Evolutionary conservation across 2,888 invertebrate species (phyloP), one percentile per base, ranked within the genome.

Genomic region (Tridacna gigas): DNA sequence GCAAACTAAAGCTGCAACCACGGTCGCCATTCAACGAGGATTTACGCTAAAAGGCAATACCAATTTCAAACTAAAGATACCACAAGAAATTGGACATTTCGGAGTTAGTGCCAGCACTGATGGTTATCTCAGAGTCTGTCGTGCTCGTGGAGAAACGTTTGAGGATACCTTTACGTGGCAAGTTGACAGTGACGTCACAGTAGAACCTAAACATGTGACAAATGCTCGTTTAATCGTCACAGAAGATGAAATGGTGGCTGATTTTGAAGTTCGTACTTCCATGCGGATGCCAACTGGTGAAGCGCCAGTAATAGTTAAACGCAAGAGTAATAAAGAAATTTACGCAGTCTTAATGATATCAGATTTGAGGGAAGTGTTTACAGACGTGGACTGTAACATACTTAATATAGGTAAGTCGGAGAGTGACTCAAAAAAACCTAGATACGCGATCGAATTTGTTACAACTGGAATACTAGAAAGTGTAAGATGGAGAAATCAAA

Each of bases 121-220:
- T 79, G 91, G 91, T 12, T 89, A 90, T 77, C 74, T 91, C 22
- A 82, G 89, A 26, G 88, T 91, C 20, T 89, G 90, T 45, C 85
- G 88, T 69, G 80, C 87, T 48, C 81, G 88, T 22, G 91, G 90
- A 13, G 90, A 91, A 79, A 89, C 89, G 20, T 84, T 91, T 61
- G 89, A 91, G 67, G 91, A 91, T 66, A 89, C 86, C 48, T 90
- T 90, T 75, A 89, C 89, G 13, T 91, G 91, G 91, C 90, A 91
- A 75, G 89, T 90, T 28, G 90, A 91, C 75, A 91, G 90, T 86
- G 91, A 91, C 81, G 90, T 91, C 63, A 90, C 90, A 3, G 91
- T 91, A 18, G 91, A 91, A 83, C 88, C 89, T 13, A 90, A 90
- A 76, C 90, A 91, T 79, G 86, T 89, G 61, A 91, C 91, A 22